Evolutionary conservation across 2,113 vertebrate genomes (phyloP).

Genomic region (Lipotes vexillifer): DNA sequence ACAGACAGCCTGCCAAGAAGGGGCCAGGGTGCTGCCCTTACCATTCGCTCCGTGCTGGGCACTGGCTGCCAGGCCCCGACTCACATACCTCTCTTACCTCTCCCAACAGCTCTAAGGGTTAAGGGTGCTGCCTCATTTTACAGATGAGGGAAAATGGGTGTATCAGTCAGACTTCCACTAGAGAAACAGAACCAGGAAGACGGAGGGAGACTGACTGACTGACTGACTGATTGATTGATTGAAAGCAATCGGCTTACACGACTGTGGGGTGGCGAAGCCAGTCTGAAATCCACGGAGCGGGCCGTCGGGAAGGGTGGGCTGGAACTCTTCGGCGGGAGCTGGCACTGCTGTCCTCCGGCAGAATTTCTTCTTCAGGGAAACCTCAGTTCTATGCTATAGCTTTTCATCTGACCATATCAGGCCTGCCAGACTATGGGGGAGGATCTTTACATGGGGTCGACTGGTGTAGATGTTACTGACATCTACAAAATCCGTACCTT

Average conservation of each 20-base stretch:
- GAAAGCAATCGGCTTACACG: no score
- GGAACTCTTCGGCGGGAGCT: background rate
- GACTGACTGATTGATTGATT: no score
- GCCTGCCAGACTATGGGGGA: background rate
- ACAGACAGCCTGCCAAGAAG: background rate
- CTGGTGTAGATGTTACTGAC: background rate
- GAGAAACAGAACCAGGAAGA: no score
- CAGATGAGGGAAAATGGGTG: background rate
- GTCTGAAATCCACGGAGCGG: background rate
- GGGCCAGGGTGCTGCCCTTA: background rate
- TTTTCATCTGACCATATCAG: background rate
- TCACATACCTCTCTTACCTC: rapidly evolving
- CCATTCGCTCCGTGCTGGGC: background rate
- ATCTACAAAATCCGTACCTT: background rate
- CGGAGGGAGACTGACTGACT: no score
- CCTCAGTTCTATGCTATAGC: background rate
- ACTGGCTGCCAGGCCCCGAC: background rate
- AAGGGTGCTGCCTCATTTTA: background rate
- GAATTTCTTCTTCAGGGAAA: background rate
- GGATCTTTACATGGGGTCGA: no score
- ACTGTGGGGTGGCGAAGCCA: no score
- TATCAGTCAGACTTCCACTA: no score
- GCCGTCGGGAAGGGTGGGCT: background rate
- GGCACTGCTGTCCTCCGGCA: rapidly evolving
- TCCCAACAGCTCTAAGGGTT: background rate